phyloP scores from a whole-genome alignment of 2,113 vertebrate genomes.

The Dasyornis broadbenti region DNA sequence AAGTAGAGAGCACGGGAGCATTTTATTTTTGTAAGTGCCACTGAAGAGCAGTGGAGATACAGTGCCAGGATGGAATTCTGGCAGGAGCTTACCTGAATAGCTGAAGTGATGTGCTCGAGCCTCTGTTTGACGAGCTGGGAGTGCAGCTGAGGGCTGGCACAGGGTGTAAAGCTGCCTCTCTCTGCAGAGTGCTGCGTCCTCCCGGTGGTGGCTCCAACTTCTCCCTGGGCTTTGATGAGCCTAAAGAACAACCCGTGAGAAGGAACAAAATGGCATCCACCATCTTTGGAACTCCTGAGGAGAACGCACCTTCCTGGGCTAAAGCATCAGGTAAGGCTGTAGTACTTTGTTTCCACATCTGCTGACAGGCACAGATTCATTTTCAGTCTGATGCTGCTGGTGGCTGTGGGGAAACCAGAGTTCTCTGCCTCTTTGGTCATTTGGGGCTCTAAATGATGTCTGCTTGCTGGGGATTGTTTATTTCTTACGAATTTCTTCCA shows the following conservation, averaged over 20 bases:
- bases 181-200: slow-evolving; percentile 87
- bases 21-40: neutral
- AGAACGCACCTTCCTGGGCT: slow-evolving; percentile 78
- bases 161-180: neutral
- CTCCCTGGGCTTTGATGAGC: slow-evolving; percentile 85
- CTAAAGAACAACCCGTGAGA: slow-evolving; percentile 75
- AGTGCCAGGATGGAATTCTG: neutral
- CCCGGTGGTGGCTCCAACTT: slow-evolving; percentile 95
- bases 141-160: neutral
- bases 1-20: neutral
- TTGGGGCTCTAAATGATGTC: neutral
- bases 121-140: neutral
- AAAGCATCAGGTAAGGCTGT: slow-evolving; percentile 50
- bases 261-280: slow-evolving; percentile 95
- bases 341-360: neutral
- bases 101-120: neutral
- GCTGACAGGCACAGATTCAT: accelerated
- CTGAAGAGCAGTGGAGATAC: neutral
- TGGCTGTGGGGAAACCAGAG: neutral
- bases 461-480: neutral
- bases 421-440: accelerated
- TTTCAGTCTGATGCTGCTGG: neutral
- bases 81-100: neutral
- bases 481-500: neutral
- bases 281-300: slow-evolving; percentile 92